Percentiles rank a stretch among this genome's conserved stretches.
Evolutionary conservation across 1,140 invertebrate species (phyloP).

Genomic region (Procambarus clarkii): DNA sequence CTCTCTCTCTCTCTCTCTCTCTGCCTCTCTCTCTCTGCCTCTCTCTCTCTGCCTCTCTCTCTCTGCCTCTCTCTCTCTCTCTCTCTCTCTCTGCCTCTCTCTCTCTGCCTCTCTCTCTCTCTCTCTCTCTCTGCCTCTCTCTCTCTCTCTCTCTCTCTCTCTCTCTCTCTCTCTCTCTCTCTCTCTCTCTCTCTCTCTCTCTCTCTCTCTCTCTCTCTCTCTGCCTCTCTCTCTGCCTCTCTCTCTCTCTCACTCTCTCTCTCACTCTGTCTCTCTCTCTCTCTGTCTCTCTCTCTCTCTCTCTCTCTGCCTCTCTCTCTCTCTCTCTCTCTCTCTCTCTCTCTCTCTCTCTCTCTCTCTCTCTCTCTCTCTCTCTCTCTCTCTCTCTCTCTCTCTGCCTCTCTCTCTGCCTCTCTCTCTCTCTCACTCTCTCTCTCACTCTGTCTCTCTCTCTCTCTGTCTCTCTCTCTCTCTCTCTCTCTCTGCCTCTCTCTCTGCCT

Average conservation of each 20-base stretch:
- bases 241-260: neutral
- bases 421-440: neutral
- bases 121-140: neutral
- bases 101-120: neutral
- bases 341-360: neutral
- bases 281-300: too few relatives aligned
- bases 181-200: too few relatives aligned
- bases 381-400: too few relatives aligned
- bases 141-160: too few relatives aligned
- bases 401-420: too few relatives aligned
- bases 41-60: conserved; percentile 1
- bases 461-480: neutral
- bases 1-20: neutral
- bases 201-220: neutral
- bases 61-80: neutral
- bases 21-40: neutral
- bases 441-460: neutral
- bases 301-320: neutral
- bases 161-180: too few relatives aligned
- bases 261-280: neutral
- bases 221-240: neutral
- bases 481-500: neutral
- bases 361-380: too few relatives aligned
- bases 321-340: neutral
- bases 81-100: neutral